A percentile compares a stretch with the other conserved stretches of the same genome.
These are phyloP conservation scores for Nothocercus nigrocapillus DNA, from an alignment of 2,113 vertebrate genomes.

Conservation along the genomic window DNA sequence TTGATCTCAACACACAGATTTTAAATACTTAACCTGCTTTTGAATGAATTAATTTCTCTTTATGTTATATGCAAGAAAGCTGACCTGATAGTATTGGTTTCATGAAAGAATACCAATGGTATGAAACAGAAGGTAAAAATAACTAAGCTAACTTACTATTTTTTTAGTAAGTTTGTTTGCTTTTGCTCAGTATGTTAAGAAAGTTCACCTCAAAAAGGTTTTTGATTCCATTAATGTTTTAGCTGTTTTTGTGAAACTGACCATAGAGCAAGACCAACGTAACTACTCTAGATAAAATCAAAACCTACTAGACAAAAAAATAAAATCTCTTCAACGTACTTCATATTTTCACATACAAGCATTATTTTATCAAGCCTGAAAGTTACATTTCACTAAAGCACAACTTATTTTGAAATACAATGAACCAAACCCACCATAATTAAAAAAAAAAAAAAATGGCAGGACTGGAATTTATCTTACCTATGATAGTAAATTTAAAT, in stretches of 20 bases:
- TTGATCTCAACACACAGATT: not conserved
- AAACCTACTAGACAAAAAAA: not conserved
- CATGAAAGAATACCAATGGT: not conserved
- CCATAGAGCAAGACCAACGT: not conserved
- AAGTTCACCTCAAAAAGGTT: not conserved
- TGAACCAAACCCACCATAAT: not conserved
- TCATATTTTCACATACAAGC: not conserved
- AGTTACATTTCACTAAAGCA: not conserved
- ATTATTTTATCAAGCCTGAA: not conserved
- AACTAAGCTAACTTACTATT: not conserved
- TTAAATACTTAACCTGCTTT: not conserved
- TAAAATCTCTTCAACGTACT: not conserved
- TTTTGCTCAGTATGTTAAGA: not conserved
- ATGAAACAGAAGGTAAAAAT: not conserved
- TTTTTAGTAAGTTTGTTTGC: not conserved
- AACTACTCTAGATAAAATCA: not conserved
- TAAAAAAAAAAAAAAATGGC: not conserved
- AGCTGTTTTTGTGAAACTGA: not conserved
- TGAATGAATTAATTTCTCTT: not conserved
- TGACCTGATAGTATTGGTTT: not conserved
- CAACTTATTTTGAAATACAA: not conserved
- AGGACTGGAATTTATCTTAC: conserved; percentile 74
- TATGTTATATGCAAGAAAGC: not conserved
- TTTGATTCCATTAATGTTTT: not conserved
- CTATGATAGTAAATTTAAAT: conserved; percentile 87